Evolutionary conservation across 2,888 invertebrate genomes (phyloP).

Genomic region (Epicampocera succincta): DNA sequence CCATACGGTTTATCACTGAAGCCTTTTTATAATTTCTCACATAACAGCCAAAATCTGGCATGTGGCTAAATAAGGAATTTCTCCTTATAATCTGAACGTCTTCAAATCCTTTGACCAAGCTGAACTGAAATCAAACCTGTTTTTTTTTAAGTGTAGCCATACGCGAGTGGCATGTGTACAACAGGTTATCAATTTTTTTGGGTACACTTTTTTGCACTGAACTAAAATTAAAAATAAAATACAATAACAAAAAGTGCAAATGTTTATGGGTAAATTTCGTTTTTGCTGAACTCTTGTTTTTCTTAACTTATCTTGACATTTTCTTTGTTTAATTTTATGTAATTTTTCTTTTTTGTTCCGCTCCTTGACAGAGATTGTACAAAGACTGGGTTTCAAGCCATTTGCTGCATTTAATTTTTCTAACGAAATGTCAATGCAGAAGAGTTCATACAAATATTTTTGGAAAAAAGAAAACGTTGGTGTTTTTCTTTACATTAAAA

Average conservation of each 20-base stretch:
- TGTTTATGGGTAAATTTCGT: background rate
- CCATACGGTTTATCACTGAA: no score
- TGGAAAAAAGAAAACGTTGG: slow-evolving; percentile 58
- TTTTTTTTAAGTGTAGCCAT: no score
- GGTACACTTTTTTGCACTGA: slow-evolving; percentile 23
- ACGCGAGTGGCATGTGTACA: no score
- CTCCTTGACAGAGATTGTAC: slow-evolving; percentile 1
- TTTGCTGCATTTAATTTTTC: slow-evolving; percentile 20
- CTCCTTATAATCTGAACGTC: no score
- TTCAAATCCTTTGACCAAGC: no score
- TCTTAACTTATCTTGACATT: slow-evolving; percentile 52
- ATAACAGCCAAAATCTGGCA: no score
- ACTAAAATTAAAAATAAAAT: background rate
- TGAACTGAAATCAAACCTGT: no score
- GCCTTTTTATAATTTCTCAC: no score
- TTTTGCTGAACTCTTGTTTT: slow-evolving; percentile 25
- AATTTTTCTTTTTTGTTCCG: slow-evolving; percentile 25
- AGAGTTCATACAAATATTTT: slow-evolving; percentile 22
- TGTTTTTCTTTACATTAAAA: slow-evolving; percentile 66
- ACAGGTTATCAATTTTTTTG: no score
- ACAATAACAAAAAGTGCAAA: background rate
- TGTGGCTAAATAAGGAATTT: no score
- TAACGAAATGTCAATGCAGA: slow-evolving; percentile 56
- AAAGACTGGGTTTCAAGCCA: background rate
- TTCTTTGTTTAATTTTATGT: slow-evolving; percentile 31